A percentile compares a stretch with the other conserved stretches of the same genome.
Evolutionary conservation across 2,797 vertebrate species (phyloP).

Genomic region (Etheostoma nigrum): DNA sequence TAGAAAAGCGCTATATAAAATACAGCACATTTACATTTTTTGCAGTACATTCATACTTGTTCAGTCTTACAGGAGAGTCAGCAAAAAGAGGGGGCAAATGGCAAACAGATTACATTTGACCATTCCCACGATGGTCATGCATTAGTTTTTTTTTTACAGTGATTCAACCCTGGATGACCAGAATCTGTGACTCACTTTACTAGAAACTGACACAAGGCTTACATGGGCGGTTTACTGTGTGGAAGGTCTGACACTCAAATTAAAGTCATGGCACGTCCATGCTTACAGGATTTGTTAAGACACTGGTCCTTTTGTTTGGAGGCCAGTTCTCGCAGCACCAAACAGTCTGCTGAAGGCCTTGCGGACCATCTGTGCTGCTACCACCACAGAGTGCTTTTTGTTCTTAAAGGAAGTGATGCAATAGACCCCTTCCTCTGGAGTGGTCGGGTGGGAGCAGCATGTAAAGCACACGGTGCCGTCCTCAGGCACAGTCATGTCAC

Average conservation of each 20-base stretch:
- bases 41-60: conserved; percentile 2
- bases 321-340: conserved; percentile 34
- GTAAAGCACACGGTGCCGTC: conserved; percentile 44
- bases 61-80: neutral
- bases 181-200: conserved; percentile 55
- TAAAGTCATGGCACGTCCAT: conserved; percentile 33
- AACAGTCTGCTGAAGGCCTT: conserved; percentile 47
- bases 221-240: conserved; percentile 10
- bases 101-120: neutral
- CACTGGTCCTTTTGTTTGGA: conserved; percentile 71
- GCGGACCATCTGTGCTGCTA: conserved; percentile 49
- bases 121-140: neutral
- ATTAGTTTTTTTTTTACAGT: conserved; percentile 16
- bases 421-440: conserved; percentile 51
- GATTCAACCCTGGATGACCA: conserved; percentile 49
- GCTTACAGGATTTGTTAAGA: conserved; percentile 44
- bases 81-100: neutral
- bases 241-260: conserved; percentile 37
- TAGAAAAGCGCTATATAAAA: too few species aligned
- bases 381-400: conserved; percentile 74
- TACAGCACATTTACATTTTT: too few species aligned
- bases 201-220: conserved; percentile 27
- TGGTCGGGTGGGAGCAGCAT: conserved; percentile 46
- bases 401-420: conserved; percentile 76
- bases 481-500: conserved; percentile 43